Conservation (phyloP, 2,113 vertebrate species). For the Ciconia stormi region DNA sequence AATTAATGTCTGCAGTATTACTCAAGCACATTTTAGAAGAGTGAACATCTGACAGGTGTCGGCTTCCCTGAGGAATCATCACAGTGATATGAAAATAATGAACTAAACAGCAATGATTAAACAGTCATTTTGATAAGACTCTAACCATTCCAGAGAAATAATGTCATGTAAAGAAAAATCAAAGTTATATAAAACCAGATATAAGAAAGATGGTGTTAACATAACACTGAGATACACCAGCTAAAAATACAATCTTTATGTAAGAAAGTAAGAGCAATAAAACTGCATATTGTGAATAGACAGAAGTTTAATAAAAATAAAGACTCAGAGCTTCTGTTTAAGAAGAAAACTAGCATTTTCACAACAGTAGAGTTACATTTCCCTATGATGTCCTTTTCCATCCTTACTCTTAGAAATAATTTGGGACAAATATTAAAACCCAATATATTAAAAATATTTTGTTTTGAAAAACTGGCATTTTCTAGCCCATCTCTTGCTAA, state of each 20-base stretch:
- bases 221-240: background rate
- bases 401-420: background rate
- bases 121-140: conserved; percentile 19
- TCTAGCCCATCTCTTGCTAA: background rate
- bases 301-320: background rate
- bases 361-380: background rate
- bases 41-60: background rate
- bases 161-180: background rate
- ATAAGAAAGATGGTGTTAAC: background rate
- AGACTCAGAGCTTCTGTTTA: background rate
- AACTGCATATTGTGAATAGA: background rate
- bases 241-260: background rate
- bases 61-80: background rate
- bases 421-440: background rate
- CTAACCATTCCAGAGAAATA: background rate
- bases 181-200: background rate
- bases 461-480: background rate
- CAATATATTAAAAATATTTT: background rate
- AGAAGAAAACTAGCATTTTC: background rate
- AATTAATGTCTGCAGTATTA: conserved; percentile 24
- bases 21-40: background rate
- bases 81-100: background rate
- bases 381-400: background rate
- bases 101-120: conserved; percentile 32
- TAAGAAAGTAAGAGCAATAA: background rate